These are phyloP conservation scores for Bufotes viridis DNA, from an alignment of 2,797 vertebrate genomes.

Conservation along the genomic window DNA sequence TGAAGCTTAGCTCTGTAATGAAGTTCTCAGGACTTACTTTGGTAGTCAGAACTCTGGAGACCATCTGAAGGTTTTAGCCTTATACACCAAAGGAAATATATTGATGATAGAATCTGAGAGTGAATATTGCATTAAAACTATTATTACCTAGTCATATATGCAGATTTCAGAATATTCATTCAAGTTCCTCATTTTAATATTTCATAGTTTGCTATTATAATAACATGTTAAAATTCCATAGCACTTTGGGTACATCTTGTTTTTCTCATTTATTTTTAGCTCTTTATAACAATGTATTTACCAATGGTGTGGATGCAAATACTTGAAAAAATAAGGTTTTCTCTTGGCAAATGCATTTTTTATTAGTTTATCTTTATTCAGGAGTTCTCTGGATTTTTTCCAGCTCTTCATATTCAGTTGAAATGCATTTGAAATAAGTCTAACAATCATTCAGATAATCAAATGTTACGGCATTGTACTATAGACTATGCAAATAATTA, in stretches of 20 bases:
- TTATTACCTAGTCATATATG: conserved; percentile 8
- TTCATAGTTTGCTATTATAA: background rate
- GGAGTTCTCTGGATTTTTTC: conserved; percentile 7
- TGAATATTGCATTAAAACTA: background rate
- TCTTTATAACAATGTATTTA: conserved; percentile 13
- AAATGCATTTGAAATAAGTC: conserved; percentile 13
- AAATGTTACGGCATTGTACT: conserved; percentile 29
- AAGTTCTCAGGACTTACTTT: background rate
- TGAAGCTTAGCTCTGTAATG: background rate
- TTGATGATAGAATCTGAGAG: background rate
- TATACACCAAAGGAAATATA: background rate
- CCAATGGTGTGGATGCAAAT: background rate
- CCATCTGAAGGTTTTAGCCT: background rate
- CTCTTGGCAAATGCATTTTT: conserved; percentile 45
- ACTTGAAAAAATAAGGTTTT: conserved; percentile 16
- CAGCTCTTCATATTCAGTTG: background rate
- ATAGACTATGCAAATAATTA: conserved; percentile 16
- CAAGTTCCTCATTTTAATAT: conserved; percentile 24
- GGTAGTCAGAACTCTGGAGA: background rate
- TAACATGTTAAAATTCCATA: conserved; percentile 7
- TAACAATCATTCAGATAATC: conserved; percentile 27
- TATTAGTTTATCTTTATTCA: conserved; percentile 22
- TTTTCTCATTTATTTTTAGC: conserved; percentile 30
- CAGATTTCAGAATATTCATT: conserved; percentile 12
- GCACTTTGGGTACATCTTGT: conserved; percentile 31